Base-by-base conservation (phyloP, 2,113 vertebrate genomes). In the Lonchura striata region DNA sequence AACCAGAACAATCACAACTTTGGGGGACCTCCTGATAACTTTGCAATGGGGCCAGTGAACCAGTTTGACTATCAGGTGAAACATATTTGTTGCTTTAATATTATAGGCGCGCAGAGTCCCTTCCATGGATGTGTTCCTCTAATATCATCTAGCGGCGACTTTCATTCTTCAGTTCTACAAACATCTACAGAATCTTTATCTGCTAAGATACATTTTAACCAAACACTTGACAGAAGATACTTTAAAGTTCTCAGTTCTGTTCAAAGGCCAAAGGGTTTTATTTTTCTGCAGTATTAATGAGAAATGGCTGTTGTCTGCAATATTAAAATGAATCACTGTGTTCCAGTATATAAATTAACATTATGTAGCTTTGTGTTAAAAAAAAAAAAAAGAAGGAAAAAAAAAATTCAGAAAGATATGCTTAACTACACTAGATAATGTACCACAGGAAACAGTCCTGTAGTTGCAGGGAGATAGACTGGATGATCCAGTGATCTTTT, bases 41-140 rank as follows among this genome's bases (percentile, higher is more conserved):
- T 99, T 98, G 97, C 99, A 98, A 98, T 99, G 98, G 98, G 98
- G 97, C 98, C 99, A 97, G 98, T 99, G 98, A 99, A 99, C 98
- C 99, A 99, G 98, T 99, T 99, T 99, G 99, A 99, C 98, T 99
- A 99, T 98, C 99, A 99, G 99, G 99, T 99, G 98, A 98, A 98
- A 98, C 97, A 98, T 98, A 98, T 96, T 98, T 98, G 96, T 98
- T 98, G 93, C 97, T 98, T 98, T 98, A 96, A 93, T 98, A 75
- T 89, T 96, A 92, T 98, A 98, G 97, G 86, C 89, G 60, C 76
- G 88, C 97, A 97, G 95, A 98, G 96, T 97, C 95, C 96, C 94
- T 97, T 95, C 97, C 97, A 9, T 97, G 96, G 97, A 97, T 95
- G 92, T 96, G 88, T 98, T 95, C 97, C 95, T 97, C 96, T 97